Conservation (phyloP, 2,888 invertebrate genomes). For the Tachina lurida region DNA sequence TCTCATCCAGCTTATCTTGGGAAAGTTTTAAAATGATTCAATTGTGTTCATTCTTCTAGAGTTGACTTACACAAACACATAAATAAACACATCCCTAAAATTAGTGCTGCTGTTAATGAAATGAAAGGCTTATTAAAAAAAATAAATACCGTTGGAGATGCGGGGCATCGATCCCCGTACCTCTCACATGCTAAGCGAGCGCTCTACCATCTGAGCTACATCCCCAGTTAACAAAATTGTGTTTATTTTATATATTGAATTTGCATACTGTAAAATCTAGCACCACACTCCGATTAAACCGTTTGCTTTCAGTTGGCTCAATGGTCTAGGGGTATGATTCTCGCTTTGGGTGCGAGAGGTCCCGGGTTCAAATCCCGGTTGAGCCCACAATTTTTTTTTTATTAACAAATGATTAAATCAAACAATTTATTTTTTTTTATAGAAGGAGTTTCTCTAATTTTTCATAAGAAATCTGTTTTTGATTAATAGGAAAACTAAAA, state of each 20-base stretch:
- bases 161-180: constrained; percentile 83
- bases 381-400: constrained; percentile 81
- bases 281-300: neutral
- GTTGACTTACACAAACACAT: too few species aligned
- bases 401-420: too few species aligned
- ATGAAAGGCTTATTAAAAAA: neutral
- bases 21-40: neutral
- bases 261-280: neutral
- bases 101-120: too few species aligned
- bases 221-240: constrained; percentile 75
- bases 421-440: too few species aligned
- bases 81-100: too few species aligned
- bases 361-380: constrained; percentile 86
- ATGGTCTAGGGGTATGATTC: constrained; percentile 86
- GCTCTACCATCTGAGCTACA: constrained; percentile 83
- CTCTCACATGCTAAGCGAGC: constrained; percentile 83
- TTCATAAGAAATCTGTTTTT: too few species aligned
- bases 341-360: constrained; percentile 86
- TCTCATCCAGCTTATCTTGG: too few species aligned
- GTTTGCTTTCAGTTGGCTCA: constrained; percentile 77
- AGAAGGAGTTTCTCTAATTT: too few species aligned
- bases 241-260: neutral
- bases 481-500: too few species aligned
- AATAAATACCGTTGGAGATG: constrained; percentile 78
- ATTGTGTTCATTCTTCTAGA: neutral